Evolutionary conservation across 2,797 vertebrate species (phyloP), one percentile per base, ranked within the genome.

Genomic region (Ara ararauna): DNA sequence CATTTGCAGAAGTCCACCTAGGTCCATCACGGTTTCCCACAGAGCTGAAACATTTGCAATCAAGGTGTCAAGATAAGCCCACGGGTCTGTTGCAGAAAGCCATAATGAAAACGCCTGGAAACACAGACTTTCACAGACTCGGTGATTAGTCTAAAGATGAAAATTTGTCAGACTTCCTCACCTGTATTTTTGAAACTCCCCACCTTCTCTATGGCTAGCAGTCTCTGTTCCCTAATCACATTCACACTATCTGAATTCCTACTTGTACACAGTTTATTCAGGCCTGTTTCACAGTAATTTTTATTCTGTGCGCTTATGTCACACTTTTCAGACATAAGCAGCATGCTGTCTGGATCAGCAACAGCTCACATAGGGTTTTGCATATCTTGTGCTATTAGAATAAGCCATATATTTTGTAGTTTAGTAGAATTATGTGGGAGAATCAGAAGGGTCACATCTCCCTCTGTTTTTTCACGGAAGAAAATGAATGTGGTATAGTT

Each of bases 401-500:
- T 12, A 74, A 81, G 32, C 48, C 56, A 19, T 75, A 12, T 75
- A 89, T 91, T 94, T 38, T 79, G 38, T 50, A 87, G 51, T 66
- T 88, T 48, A 76, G 60, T 40, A 45, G 89, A 81, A 79, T 88
- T 90, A 73, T 48, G 77, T 79, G 67, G 60, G 77, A 88, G 94
- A 96, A 90, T 71, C 71, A 44, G 61, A 90, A 72, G 94, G 91
- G 95, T 95, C 94, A 77, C 48, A 47, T 96, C 91, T 96, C 77
- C 90, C 93, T 94, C 85, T 94, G 85, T 2, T 94, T 93, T 77
- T 90, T 83, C 74, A 42, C 40, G 67, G 79, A 88, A 78, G 51
- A 93, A 85, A 85, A 88, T 70, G 45, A 95, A 47, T 67, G 70
- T 64, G 70, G 30, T 89, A 17, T 61, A 86, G 83, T 84, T 94